A percentile compares a stretch with the other conserved stretches of the same genome.
Evolutionary conservation across 2,888 invertebrate genomes (phyloP).

Genomic region (Melinaea marsaeus): DNA sequence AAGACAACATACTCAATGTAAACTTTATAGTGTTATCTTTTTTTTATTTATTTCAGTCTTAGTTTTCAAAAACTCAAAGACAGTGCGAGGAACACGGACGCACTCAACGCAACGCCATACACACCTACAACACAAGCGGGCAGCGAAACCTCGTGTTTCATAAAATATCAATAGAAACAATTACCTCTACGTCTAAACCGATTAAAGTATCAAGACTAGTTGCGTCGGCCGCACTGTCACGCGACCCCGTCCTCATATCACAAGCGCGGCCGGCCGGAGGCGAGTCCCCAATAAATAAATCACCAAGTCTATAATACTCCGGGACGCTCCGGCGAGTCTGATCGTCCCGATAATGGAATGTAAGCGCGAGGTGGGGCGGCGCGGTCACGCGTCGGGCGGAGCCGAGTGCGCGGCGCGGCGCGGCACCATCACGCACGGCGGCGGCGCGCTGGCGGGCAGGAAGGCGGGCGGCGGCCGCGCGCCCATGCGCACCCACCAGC

Average conservation of each 20-base stretch:
- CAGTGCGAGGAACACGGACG: conserved; percentile 65
- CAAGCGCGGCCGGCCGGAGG: conserved; percentile 39
- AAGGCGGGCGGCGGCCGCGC: conserved; percentile 55
- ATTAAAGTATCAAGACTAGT: conserved; percentile 57
- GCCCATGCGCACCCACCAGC: conserved; percentile 75
- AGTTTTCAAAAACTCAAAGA: conserved; percentile 72
- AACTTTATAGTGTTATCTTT: conserved; percentile 73
- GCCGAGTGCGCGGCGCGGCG: conserved; percentile 51
- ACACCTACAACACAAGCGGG: conserved; percentile 49
- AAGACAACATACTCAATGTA: conserved; percentile 74
- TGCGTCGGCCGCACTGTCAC: conserved; percentile 39
- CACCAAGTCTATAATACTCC: conserved; percentile 71
- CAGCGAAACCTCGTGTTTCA: conserved; percentile 49
- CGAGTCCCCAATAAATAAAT: conserved; percentile 72
- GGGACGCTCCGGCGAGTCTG: conserved; percentile 61
- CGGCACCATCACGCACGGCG: conserved; percentile 56
- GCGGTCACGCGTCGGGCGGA: conserved; percentile 51
- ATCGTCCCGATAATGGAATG: conserved; percentile 75
- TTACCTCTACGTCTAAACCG: conserved; percentile 51
- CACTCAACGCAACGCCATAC: conserved; percentile 46
- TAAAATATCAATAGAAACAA: conserved; percentile 54
- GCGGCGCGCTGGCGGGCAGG: conserved; percentile 50
- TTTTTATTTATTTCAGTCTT: conserved; percentile 76
- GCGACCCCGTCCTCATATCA: conserved; percentile 47
- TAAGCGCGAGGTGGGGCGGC: conserved; percentile 62